phyloP scores from a whole-genome alignment of 2,888 invertebrate genomes.

The Clostera curtula region DNA sequence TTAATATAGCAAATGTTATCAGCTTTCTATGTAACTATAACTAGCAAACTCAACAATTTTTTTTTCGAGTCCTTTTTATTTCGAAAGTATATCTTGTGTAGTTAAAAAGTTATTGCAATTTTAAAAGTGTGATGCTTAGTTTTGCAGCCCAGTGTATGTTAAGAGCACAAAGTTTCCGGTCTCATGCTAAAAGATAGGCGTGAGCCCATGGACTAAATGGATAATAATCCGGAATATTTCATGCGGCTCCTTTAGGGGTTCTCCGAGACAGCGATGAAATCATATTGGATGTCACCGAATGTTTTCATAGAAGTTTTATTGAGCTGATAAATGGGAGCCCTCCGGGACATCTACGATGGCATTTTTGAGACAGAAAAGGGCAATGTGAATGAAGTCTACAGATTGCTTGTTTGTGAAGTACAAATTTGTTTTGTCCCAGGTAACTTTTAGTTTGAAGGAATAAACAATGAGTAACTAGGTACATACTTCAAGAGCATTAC shows the following conservation, averaged over 20 bases:
- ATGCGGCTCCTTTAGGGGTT: slow-evolving; percentile 40
- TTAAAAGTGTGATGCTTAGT: too few relatives aligned
- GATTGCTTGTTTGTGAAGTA: slow-evolving; percentile 22
- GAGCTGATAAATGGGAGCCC: slow-evolving; percentile 61
- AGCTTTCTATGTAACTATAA: too few relatives aligned
- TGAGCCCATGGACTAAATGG: too few relatives aligned
- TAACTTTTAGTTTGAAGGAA: background rate
- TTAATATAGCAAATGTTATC: too few relatives aligned
- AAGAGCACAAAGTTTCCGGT: too few relatives aligned
- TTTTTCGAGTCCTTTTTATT: too few relatives aligned
- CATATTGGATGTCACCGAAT: slow-evolving; percentile 63
- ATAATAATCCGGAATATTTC: slow-evolving; percentile 50
- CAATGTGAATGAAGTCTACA: slow-evolving; percentile 17
- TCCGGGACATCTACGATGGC: slow-evolving; percentile 45
- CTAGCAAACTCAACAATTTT: too few relatives aligned
- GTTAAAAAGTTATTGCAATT: too few relatives aligned
- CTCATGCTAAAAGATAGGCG: too few relatives aligned
- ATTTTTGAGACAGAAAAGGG: slow-evolving; percentile 49
- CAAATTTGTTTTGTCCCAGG: slow-evolving; percentile 9
- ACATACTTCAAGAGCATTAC: too few relatives aligned
- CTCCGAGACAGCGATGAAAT: slow-evolving; percentile 52
- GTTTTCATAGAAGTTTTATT: slow-evolving; percentile 65
- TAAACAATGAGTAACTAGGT: background rate
- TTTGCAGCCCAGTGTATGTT: too few relatives aligned
- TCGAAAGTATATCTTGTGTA: too few relatives aligned